phyloP scores from a whole-genome alignment of 2,113 vertebrate species.

The Beaufortia kweichowensis region DNA sequence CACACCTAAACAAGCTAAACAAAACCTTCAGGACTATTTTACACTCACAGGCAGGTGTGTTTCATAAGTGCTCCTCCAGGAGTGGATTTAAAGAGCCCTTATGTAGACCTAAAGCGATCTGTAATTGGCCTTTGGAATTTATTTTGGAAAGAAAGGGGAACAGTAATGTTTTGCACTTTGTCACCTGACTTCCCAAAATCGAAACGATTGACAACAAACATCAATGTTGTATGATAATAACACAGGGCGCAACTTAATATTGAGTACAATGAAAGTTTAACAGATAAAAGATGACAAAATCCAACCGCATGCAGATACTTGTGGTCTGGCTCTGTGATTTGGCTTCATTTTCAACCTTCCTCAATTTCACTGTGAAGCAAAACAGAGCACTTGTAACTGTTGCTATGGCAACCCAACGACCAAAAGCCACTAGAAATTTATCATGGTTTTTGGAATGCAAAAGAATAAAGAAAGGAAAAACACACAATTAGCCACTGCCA shows the following conservation, averaged over 20 bases:
- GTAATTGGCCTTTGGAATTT: too few species aligned
- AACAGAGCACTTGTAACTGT: constrained; percentile 41
- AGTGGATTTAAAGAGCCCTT: too few species aligned
- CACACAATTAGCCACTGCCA: constrained; percentile 51
- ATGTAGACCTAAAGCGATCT: not conserved
- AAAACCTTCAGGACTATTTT: too few species aligned
- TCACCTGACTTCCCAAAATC: not conserved
- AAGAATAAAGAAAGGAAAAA: constrained; percentile 22
- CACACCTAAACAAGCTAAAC: too few species aligned
- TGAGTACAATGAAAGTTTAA: not conserved
- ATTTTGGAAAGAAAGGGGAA: not conserved
- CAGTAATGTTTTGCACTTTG: too few species aligned
- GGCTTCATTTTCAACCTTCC: constrained; percentile 6
- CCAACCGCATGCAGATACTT: not conserved
- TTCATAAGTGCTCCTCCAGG: too few species aligned
- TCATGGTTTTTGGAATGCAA: constrained; percentile 62
- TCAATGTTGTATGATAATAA: not conserved
- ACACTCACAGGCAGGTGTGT: too few species aligned
- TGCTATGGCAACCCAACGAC: constrained; percentile 63
- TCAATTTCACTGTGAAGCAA: constrained; percentile 23
- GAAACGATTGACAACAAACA: not conserved
- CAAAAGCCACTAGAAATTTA: constrained; percentile 64
- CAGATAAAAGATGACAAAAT: not conserved
- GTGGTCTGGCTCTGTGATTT: not conserved
- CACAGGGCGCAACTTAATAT: not conserved